Base-by-base conservation (phyloP, 2,888 invertebrate species). In the Stratiomys singularior region DNA sequence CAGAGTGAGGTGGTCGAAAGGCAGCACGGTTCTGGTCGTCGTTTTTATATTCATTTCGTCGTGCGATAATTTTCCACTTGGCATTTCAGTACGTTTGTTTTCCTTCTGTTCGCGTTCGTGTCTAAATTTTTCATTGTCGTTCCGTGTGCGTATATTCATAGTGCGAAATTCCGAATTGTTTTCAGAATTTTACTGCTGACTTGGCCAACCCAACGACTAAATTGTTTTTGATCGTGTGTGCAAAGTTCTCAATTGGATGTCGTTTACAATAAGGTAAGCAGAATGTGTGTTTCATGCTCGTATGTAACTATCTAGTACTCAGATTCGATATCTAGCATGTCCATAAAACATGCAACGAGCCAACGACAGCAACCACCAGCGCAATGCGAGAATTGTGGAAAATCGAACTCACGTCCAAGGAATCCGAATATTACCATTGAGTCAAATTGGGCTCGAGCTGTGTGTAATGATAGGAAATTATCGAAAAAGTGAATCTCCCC, bases 41-140 rank as follows among this genome's bases (percentile, higher is more conserved):
- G 66, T 66, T 64, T 27, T 67, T 46, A 37, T 37, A 46, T 46
- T 37, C 21, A 46, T 46, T 37, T 46, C 46, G 67, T 67, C 69
- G 69, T 69, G 69, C 27, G 47, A 69, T 69, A 69, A 44, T 69
- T 69, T 69, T 47, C 47, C 47, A 69, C 47, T 69, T 69, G 69
- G 47, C 69, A 46, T 69, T 66, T 47, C 69, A 23, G 25, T 69
- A 47, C 23, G 25, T 69, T 69, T 69, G 46, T 46, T 46, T 69
- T 46, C 47, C 25, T 25, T 69, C 25, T 21, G 46, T 69, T 46
- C 47, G 27, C 23, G 69, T 67, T 67, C 46, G 25, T 27, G 9
- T 69, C 25, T 69, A n/a, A 18, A 15, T 47, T 30, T 46, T 47
- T 60, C 23, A 47, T 27, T 46, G 69, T 46, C 25, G 47, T 46